These are phyloP conservation scores for Tichodroma muraria DNA, from an alignment of 2,113 vertebrate genomes.

Conservation along the genomic window DNA sequence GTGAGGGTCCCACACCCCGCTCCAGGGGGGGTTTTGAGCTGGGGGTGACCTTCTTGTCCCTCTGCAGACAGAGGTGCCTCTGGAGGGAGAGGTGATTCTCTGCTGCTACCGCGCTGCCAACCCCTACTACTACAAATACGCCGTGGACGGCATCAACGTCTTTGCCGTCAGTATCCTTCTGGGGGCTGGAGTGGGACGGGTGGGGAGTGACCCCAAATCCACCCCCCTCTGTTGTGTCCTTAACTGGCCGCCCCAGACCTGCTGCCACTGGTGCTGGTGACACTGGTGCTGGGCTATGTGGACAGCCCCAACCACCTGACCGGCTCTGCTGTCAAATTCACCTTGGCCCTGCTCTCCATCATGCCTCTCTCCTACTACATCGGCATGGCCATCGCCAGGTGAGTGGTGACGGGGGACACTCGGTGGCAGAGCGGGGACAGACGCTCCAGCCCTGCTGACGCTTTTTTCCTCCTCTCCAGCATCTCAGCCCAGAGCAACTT, in stretches of 20 bases:
- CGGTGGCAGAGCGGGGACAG: accelerated
- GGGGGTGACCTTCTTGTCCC: neutral
- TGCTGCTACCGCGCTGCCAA: conserved; percentile 77
- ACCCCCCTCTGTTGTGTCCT: conserved; percentile 24
- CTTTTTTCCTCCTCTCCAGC: conserved; percentile 14
- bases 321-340: conserved; percentile 73
- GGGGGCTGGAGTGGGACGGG: neutral
- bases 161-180: conserved; percentile 81
- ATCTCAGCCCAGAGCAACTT: conserved; percentile 90
- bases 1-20: accelerated
- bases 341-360: conserved; percentile 76
- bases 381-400: conserved; percentile 91
- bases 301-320: conserved; percentile 72
- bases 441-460: accelerated
- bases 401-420: accelerated
- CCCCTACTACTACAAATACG: conserved; percentile 81
- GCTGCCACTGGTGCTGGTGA: conserved; percentile 76
- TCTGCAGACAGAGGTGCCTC: conserved; percentile 51
- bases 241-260: conserved; percentile 68
- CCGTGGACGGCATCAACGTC: conserved; percentile 75
- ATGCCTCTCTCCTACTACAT: conserved; percentile 89
- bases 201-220: neutral
- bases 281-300: conserved; percentile 75
- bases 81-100: conserved; percentile 62
- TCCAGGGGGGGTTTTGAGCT: accelerated